These are phyloP conservation scores for Alcis repandata DNA, from an alignment of 2,888 invertebrate genomes.

Conservation along the genomic window DNA sequence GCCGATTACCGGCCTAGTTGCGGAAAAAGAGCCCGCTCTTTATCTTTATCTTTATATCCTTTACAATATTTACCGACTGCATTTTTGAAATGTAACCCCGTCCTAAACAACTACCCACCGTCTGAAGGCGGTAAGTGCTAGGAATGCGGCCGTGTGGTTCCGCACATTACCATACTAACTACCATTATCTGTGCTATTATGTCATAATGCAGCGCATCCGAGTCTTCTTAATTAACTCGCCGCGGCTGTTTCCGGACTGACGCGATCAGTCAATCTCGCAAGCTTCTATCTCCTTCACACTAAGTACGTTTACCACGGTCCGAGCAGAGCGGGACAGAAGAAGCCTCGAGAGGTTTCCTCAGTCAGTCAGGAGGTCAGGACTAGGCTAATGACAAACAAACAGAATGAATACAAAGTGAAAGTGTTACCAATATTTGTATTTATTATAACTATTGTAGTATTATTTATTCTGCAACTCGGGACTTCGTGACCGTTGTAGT, in stretches of 20 bases:
- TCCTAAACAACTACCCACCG: neutral
- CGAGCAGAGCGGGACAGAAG: no score
- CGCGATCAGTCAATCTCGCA: no score
- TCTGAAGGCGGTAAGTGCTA: neutral
- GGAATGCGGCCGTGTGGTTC: neutral
- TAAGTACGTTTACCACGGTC: no score
- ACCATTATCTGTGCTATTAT: neutral
- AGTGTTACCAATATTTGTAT: constrained; percentile 44
- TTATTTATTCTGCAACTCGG: neutral
- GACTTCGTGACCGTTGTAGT: neutral
- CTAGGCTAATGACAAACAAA: constrained; percentile 38
- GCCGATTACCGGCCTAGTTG: no score
- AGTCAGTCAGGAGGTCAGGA: no score
- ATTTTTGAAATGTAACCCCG: neutral
- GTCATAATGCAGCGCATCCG: constrained; percentile 3
- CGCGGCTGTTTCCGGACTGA: no score
- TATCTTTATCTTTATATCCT: no score
- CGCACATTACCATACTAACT: neutral
- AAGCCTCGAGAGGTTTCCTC: no score
- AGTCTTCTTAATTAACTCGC: constrained; percentile 39
- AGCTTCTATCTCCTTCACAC: no score
- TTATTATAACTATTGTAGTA: neutral
- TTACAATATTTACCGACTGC: neutral
- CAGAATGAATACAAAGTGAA: constrained; percentile 46
- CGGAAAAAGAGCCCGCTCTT: no score